A percentile compares a stretch with the other conserved stretches of the same genome.
phyloP scores from a whole-genome alignment of 2,113 vertebrate species.

The Poicephalus meyeri region DNA sequence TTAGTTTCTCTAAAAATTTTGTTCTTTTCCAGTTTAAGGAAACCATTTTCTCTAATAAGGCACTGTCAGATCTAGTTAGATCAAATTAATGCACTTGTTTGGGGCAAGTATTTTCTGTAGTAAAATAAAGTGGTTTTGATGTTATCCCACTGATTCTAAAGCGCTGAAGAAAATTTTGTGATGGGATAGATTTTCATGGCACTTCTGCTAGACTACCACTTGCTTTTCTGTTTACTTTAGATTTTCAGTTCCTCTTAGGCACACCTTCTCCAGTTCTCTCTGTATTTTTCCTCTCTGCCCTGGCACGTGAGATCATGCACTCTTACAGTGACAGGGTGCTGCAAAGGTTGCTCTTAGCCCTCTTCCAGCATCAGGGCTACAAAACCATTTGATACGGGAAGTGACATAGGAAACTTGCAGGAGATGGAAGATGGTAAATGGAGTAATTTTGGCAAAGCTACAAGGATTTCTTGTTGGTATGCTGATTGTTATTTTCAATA shows the following conservation, averaged over 20 bases:
- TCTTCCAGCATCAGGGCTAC: background rate
- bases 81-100: background rate
- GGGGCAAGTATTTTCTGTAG: background rate
- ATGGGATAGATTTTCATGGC: background rate
- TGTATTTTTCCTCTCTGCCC: background rate
- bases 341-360: background rate
- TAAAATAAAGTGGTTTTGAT: background rate
- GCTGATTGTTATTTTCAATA: rapidly evolving
- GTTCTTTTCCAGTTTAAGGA: background rate
- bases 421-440: background rate
- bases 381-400: background rate
- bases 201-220: background rate
- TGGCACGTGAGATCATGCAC: rapidly evolving
- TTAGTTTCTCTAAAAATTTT: background rate
- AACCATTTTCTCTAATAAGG: background rate
- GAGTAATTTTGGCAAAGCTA: background rate
- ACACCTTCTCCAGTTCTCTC: background rate
- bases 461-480: background rate
- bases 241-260: background rate
- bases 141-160: background rate
- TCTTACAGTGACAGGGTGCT: background rate
- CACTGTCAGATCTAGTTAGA: background rate
- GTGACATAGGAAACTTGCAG: background rate
- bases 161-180: background rate
- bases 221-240: background rate